A percentile compares a stretch with the other conserved stretches of the same genome.
phyloP scores from a whole-genome alignment of 2,888 invertebrate species.

The Drosophila ustulata region DNA sequence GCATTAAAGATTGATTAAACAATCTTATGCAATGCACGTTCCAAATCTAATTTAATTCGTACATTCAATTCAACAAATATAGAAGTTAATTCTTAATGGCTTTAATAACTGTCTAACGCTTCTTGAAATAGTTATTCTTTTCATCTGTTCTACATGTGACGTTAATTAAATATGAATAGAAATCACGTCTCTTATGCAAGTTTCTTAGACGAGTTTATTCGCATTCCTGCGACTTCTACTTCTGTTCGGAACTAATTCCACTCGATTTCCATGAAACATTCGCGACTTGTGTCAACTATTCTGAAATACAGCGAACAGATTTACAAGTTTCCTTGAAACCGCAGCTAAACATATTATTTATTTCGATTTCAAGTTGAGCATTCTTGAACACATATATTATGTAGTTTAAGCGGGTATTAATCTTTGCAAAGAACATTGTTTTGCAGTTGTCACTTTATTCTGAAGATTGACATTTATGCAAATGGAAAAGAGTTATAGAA shows the following conservation, averaged over 20 bases:
- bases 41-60: not conserved
- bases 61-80: not conserved
- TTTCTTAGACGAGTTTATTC: not conserved
- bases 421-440: not conserved
- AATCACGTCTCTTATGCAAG: not conserved
- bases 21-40: not conserved
- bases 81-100: no score
- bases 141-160: no score
- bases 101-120: no score
- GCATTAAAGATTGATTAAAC: not conserved
- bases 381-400: not conserved
- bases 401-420: conserved; percentile 13
- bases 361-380: not conserved
- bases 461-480: not conserved
- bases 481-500: conserved; percentile 9
- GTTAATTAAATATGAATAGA: not conserved
- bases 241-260: not conserved
- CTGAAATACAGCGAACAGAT: not conserved
- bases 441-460: conserved; percentile 12
- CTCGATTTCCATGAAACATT: not conserved
- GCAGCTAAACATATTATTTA: not conserved
- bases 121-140: no score
- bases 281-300: conserved; percentile 1
- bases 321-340: conserved; percentile 7
- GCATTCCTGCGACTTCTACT: not conserved